Evolutionary conservation across 1,140 invertebrate genomes (phyloP).

Genomic region (Bursaphelenchus mucronatus): DNA sequence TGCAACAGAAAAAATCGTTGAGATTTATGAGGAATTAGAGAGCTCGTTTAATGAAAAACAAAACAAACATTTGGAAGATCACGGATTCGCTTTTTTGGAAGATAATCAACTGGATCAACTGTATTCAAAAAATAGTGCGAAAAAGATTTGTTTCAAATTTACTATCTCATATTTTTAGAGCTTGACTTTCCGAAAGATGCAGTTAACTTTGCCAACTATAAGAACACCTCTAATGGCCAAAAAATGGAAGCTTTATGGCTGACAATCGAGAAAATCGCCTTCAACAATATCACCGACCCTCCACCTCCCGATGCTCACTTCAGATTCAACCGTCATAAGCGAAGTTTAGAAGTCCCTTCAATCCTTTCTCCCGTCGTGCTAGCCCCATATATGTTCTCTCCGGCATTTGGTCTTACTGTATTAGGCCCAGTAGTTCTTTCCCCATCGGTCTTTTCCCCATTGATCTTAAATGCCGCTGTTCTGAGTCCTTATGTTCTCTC

Average conservation of each 20-base stretch:
- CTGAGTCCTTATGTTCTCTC: neutral
- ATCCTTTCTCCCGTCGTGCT: slow-evolving; percentile 22
- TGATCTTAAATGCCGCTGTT: slow-evolving; percentile 48
- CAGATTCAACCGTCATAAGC: too few relatives aligned
- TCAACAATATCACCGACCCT: slow-evolving; percentile 27
- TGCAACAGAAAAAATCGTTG: slow-evolving; percentile 42
- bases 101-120: slow-evolving; percentile 43
- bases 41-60: slow-evolving; percentile 42
- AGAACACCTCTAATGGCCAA: slow-evolving; percentile 8
- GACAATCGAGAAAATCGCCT: slow-evolving; percentile 51
- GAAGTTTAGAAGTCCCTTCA: too few relatives aligned
- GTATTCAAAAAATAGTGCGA: neutral
- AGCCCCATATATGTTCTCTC: slow-evolving; percentile 56
- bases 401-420: slow-evolving; percentile 37
- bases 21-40: slow-evolving; percentile 43
- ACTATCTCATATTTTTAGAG: slow-evolving; percentile 22
- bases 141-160: neutral
- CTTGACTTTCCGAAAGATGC: slow-evolving; percentile 35
- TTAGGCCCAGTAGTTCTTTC: slow-evolving; percentile 16
- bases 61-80: slow-evolving; percentile 42
- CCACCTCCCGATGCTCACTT: slow-evolving; percentile 30
- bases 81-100: slow-evolving; percentile 52
- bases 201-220: slow-evolving; percentile 37
- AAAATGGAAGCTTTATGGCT: slow-evolving; percentile 52
- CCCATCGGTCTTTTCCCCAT: slow-evolving; percentile 50